phyloP scores from a whole-genome alignment of 1,140 invertebrate species.

The Apis laboriosa region DNA sequence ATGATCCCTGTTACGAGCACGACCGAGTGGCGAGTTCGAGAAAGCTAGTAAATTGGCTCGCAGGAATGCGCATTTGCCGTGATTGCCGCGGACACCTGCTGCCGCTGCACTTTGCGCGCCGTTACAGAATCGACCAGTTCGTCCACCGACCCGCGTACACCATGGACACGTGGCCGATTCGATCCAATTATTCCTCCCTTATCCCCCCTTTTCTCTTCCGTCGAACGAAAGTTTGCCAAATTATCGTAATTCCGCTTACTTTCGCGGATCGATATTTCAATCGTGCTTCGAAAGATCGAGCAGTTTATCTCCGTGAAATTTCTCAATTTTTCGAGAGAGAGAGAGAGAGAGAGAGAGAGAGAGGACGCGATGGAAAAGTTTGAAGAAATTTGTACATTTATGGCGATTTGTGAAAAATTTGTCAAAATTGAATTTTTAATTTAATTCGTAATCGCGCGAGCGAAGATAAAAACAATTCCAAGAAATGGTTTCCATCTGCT shows the following conservation, averaged over 20 bases:
- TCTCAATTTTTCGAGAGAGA: no score
- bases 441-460: no score
- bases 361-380: neutral
- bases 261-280: no score
- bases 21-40: constrained; percentile 63
- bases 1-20: constrained; percentile 54
- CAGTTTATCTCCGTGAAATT: no score
- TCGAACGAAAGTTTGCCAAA: neutral
- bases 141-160: constrained; percentile 13
- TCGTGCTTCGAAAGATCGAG: no score
- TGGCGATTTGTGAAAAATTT: no score
- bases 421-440: no score
- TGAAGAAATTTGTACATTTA: no score
- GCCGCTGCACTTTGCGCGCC: constrained; percentile 64
- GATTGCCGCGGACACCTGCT: constrained; percentile 73
- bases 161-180: constrained; percentile 30
- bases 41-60: constrained; percentile 74
- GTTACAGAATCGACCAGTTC: constrained; percentile 49
- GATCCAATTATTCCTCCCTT: neutral
- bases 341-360: no score
- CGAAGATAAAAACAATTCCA: neutral
- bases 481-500: neutral
- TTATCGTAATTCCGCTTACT: no score
- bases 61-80: constrained; percentile 73
- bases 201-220: no score